Percentiles rank a stretch among this genome's conserved stretches.
These are phyloP conservation scores for Morone chrysops DNA, from an alignment of 2,113 vertebrate genomes.

Conservation along the genomic window DNA sequence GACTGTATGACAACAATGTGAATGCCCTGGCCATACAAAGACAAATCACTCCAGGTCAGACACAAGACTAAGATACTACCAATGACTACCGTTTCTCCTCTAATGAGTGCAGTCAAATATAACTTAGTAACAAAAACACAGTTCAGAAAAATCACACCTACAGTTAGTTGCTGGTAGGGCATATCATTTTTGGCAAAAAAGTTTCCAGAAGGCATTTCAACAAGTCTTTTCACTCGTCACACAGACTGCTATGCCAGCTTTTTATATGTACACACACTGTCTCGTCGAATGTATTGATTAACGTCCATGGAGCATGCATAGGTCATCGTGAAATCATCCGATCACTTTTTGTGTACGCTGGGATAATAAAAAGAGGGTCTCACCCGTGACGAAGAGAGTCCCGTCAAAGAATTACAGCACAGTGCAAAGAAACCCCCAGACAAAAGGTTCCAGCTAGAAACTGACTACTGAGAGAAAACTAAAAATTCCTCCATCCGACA, in stretches of 20 bases:
- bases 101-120: constrained; percentile 75
- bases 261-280: constrained; percentile 72
- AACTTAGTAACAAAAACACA: constrained; percentile 76
- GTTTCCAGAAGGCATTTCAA: constrained; percentile 77
- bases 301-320: constrained; percentile 87
- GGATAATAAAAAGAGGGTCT: constrained; percentile 48
- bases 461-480: constrained; percentile 34
- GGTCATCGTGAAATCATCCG: constrained; percentile 72
- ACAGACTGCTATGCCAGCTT: constrained; percentile 58
- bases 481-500: constrained; percentile 53
- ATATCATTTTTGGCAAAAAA: constrained; percentile 79
- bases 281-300: constrained; percentile 72
- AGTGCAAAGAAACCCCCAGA: constrained; percentile 72
- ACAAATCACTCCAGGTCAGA: constrained; percentile 53
- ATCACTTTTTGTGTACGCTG: constrained; percentile 60
- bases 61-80: constrained; percentile 66
- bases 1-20: constrained; percentile 58
- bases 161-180: constrained; percentile 78
- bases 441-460: constrained; percentile 39
- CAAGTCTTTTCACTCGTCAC: constrained; percentile 51
- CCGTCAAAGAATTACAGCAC: constrained; percentile 66
- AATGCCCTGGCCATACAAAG: constrained; percentile 63
- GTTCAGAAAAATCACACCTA: constrained; percentile 73
- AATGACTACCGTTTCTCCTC: constrained; percentile 67
- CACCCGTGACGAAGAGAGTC: constrained; percentile 37